Base-by-base conservation (phyloP, 2,888 invertebrate species). In the Apamea crenata region DNA sequence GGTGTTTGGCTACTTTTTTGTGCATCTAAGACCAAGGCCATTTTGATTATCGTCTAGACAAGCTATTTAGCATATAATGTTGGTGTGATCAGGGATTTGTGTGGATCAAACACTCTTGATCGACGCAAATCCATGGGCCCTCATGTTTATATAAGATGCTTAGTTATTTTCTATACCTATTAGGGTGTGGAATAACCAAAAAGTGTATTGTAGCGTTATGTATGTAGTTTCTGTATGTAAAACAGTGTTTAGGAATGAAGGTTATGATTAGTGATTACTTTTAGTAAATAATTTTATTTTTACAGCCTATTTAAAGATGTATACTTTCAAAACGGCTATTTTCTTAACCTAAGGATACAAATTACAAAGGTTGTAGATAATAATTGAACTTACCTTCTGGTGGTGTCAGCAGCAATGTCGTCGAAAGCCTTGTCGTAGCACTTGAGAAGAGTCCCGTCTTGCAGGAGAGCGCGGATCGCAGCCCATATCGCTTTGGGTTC, bases 401-500 rank as follows among this genome's bases (percentile, higher is more conserved):
- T 95, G 7, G 92, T 89, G 69, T 96, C 96, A 61, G 93, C 91
- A 3, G 96, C 94, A 25, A 97, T 96, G 0, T 94, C 94, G 71
- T 96, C 95, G 78, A 96, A 96, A 0, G 92, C 94, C 72, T 92
- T 90, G 40, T 95, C 94, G 84, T 95, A 97, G 81, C 91, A 94
- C 36, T 91, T 93, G 70, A 95, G 87, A 2, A 96, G 87, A 0
- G 90, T 82, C 3, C 93, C 94, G 29, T 96, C 96, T 87, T 95
- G 94, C 0, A 97, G 91, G 12, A 96, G 88, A 1, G 94, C 91
- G 47, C 93, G 92, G 12, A 97, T 92, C 0, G 94, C 95, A 2
- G 93, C 89, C 96, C 96, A 96, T 66, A 96, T 94, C 0, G 96
- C 94, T 86, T 94, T 95, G 14, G 92, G 93, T 83, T 96, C 95